Base-by-base conservation (phyloP, 1,140 invertebrate species). In the Drusus annulatus region DNA sequence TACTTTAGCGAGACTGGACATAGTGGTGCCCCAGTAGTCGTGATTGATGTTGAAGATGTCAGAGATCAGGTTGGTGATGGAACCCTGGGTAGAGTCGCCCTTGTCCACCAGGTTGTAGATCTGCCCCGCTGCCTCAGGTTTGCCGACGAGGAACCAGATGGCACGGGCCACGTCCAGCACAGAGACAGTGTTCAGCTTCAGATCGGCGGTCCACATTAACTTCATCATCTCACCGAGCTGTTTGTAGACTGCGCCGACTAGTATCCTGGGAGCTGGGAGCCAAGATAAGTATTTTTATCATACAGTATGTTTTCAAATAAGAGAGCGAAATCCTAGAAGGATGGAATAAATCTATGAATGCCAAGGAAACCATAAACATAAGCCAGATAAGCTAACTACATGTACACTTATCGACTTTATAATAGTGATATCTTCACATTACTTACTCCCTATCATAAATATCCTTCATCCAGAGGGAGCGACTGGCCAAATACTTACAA, bases 161-260 rank as follows among this genome's bases (percentile, higher is more conserved):
- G 96, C 96, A 78, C 93, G 89, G 85, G 93, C 95, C 13, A 98
- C 88, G 89, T 98, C 97, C 54, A 89, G 87, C 0, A 97, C 95
- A 87, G 98, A 96, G 51, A 98, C 93, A 0, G 96, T 98, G 87
- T 97, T 96, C 90, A 97, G 93, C 84, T 94, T 93, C 68, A 98
- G 90, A 77, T 96, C 93, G 52, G 94, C 93, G 74, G 94, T 95
- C 96, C 96, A 98, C 28, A 98, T 90, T 58, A 98, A 90, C 87
- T 97, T 96, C 96, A 98, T 97, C 86, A 95, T 96, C 89, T 98
- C 95, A 60, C 93, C 92, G 4, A 97, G 90, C 87, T 97, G 93
- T 84, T 96, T 96, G 87, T 98, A 98, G 81, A 98, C 94, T 60
- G 94, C 94, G 71, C 95, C 96, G 84, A 97, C 93, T 19, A 98